Evolutionary conservation across 2,113 vertebrate genomes (phyloP).

Genomic region (Spheniscus mendiculus): DNA sequence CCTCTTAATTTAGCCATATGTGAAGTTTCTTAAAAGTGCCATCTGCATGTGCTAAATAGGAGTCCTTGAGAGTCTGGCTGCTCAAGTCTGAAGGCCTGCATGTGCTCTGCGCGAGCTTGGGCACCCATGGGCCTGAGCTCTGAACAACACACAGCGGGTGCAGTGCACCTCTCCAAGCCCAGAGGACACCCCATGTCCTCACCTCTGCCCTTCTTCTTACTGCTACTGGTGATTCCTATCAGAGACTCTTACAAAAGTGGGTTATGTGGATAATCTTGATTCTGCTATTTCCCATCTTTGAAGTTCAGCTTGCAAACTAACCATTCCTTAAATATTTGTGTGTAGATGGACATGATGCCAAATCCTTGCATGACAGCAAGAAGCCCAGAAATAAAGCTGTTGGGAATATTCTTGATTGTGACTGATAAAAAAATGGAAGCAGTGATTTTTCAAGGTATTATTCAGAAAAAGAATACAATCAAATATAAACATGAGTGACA

Average conservation of each 20-base stretch:
- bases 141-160: accelerated
- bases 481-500: background rate
- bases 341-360: background rate
- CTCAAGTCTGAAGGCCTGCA: background rate
- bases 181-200: background rate
- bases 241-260: background rate
- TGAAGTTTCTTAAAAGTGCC: background rate
- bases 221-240: background rate
- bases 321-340: background rate
- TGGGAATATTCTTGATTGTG: background rate
- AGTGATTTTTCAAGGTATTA: background rate
- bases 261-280: background rate
- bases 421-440: background rate
- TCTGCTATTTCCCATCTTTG: background rate
- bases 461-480: background rate
- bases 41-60: background rate
- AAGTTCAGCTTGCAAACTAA: background rate
- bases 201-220: background rate
- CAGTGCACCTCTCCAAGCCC: background rate
- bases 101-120: accelerated
- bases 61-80: accelerated
- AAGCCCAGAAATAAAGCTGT: background rate
- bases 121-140: accelerated
- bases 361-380: background rate
- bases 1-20: background rate